phyloP scores from a whole-genome alignment of 2,113 vertebrate species.

The Pedionomus torquatus region DNA sequence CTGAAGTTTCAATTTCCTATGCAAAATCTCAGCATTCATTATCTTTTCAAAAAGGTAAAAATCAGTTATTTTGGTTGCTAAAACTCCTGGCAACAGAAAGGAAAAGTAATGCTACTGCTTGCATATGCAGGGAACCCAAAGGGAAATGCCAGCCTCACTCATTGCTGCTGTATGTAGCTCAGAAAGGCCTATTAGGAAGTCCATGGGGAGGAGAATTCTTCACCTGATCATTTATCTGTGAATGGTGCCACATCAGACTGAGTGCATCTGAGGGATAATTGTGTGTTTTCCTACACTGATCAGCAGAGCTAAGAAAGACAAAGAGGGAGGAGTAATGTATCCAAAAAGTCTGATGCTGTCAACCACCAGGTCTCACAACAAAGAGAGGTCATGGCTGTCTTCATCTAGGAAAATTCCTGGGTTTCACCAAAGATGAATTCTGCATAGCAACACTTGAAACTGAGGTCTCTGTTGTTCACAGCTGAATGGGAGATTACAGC shows the following conservation, averaged over 20 bases:
- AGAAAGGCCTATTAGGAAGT: not conserved
- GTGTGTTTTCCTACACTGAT: not conserved
- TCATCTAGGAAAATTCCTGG: not conserved
- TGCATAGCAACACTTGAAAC: not conserved
- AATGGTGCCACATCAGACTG: not conserved
- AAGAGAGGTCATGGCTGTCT: not conserved
- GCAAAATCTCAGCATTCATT: not conserved
- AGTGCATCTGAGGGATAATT: not conserved
- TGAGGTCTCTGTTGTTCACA: not conserved
- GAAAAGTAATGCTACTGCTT: not conserved
- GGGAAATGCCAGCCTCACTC: not conserved
- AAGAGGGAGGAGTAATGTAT: not conserved
- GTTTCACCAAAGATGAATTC: not conserved
- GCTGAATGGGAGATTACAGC: not conserved
- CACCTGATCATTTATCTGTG: not conserved
- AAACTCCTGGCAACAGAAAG: not conserved
- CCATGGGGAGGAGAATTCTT: rapidly evolving
- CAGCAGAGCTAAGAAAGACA: not conserved
- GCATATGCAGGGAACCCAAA: not conserved
- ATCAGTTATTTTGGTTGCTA: not conserved
- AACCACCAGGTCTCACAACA: not conserved
- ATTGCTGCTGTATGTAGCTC: not conserved
- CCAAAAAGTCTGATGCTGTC: not conserved
- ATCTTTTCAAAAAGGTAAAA: not conserved
- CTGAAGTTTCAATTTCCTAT: not conserved